Conservation (phyloP, 2,113 vertebrate species). For the Callipepla squamata region DNA sequence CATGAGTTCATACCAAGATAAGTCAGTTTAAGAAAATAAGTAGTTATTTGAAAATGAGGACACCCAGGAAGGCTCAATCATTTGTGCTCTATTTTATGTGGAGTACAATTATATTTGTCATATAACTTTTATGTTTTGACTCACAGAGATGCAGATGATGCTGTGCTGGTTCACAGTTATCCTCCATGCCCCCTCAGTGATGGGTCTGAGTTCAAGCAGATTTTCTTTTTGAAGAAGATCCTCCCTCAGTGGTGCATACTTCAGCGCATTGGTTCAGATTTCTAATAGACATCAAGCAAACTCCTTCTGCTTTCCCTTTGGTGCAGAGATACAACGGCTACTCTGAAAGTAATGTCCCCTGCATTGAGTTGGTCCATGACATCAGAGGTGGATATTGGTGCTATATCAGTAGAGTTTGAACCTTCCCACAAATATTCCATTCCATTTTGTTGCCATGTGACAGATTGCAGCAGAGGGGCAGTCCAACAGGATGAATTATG, state of each 20-base stretch:
- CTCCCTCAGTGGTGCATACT: background rate
- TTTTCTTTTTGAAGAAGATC: background rate
- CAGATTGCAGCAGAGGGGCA: too few relatives aligned
- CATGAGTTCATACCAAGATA: background rate
- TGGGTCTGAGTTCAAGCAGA: background rate
- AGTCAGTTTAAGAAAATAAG: constrained; percentile 24
- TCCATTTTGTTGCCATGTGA: too few relatives aligned
- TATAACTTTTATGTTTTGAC: background rate
- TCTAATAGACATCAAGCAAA: background rate
- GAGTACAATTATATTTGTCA: background rate
- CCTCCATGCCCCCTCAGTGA: background rate
- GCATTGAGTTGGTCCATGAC: too few relatives aligned
- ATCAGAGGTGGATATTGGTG: too few relatives aligned
- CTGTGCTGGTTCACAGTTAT: background rate
- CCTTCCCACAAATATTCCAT: too few relatives aligned
- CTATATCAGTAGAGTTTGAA: too few relatives aligned
- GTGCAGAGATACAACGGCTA: background rate
- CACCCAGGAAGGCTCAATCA: background rate
- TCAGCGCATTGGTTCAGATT: background rate
- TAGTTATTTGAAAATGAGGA: constrained; percentile 26
- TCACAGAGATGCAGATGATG: background rate
- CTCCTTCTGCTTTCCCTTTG: background rate
- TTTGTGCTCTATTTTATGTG: background rate
- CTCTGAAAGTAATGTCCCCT: too few relatives aligned
- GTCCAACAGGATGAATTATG: too few relatives aligned